Evolutionary conservation across 2,113 vertebrate species (phyloP).

Genomic region (Fulica atra): DNA sequence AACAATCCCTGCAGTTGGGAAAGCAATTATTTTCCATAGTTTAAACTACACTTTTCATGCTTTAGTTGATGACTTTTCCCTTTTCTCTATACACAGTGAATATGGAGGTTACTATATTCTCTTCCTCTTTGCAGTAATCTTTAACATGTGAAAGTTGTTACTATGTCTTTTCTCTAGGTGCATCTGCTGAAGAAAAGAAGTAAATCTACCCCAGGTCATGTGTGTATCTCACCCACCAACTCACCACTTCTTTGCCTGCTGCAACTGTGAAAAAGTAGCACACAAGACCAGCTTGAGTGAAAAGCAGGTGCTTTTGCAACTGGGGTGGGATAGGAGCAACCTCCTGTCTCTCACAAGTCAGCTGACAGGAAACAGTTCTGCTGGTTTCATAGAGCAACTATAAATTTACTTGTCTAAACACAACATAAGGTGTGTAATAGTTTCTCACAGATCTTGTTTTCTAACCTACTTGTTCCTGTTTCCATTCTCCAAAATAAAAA

Average conservation of each 20-base stretch:
- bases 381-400: background rate
- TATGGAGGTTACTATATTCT: background rate
- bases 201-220: background rate
- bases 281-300: background rate
- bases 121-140: background rate
- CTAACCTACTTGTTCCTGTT: background rate
- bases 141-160: background rate
- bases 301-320: background rate
- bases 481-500: background rate
- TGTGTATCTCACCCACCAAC: background rate
- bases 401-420: background rate
- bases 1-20: background rate
- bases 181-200: background rate
- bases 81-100: background rate
- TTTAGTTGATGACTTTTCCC: background rate
- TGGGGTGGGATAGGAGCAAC: background rate
- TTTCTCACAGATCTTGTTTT: background rate
- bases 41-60: background rate
- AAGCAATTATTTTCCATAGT: background rate
- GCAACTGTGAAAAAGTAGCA: background rate
- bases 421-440: background rate
- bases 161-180: background rate
- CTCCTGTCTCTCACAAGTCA: background rate
- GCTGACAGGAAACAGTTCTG: background rate
- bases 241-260: background rate